phyloP scores from a whole-genome alignment of 2,797 vertebrate genomes.

The Lepilemur septentrionalis region DNA sequence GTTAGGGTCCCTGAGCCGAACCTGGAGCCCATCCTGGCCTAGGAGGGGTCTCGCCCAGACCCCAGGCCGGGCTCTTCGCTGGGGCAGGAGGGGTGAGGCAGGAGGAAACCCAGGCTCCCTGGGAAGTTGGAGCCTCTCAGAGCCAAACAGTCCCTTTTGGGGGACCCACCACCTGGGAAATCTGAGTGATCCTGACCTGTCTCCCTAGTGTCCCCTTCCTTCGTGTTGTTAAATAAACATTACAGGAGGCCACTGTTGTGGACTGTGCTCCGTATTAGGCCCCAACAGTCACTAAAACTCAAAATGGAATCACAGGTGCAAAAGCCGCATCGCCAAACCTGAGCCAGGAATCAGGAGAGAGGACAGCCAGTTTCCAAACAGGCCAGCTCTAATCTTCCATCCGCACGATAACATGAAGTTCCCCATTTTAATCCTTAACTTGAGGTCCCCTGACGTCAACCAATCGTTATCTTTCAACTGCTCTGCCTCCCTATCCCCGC shows the following conservation, averaged over 20 bases:
- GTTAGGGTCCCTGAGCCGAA: neutral
- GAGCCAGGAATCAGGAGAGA: neutral
- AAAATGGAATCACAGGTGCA: neutral
- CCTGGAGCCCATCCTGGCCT: neutral
- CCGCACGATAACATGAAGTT: neutral
- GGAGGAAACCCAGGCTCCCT: neutral
- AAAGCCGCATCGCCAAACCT: neutral
- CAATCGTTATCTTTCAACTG: neutral
- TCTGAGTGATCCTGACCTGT: too few relatives aligned
- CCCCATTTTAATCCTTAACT: neutral
- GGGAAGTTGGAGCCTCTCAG: neutral
- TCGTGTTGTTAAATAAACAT: neutral
- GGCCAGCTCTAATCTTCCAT: neutral
- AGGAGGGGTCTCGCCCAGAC: neutral
- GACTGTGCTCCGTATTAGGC: neutral
- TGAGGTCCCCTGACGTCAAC: neutral
- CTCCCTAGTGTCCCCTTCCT: neutral
- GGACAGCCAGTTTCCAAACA: neutral
- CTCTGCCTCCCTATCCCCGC: neutral
- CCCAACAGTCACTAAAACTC: neutral
- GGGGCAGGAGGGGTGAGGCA: too few relatives aligned
- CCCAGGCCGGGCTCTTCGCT: neutral
- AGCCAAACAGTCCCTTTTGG: neutral
- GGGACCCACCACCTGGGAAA: neutral
- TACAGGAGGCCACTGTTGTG: neutral